Evolutionary conservation across 2,113 vertebrate species (phyloP).

Genomic region (Desmodus rotundus): DNA sequence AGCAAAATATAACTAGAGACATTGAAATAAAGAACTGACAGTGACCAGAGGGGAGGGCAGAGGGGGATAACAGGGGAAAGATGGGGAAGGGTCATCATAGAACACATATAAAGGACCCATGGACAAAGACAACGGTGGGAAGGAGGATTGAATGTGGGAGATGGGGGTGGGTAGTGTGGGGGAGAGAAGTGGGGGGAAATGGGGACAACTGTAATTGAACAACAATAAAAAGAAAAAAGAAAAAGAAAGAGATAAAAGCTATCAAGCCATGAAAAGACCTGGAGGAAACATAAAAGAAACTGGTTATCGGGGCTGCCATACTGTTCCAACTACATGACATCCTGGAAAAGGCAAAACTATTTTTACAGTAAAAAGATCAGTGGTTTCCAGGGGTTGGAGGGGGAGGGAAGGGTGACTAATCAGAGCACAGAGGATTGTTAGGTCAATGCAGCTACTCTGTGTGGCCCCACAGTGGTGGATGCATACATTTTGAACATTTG

Average conservation of each 20-base stretch:
- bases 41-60: too few species aligned
- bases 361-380: not conserved
- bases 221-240: too few species aligned
- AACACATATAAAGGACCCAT: too few species aligned
- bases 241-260: not conserved
- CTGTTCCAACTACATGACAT: not conserved
- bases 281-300: not conserved
- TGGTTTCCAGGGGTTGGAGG: not conserved
- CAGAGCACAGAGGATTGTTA: not conserved
- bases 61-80: too few species aligned
- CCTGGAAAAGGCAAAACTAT: conserved; percentile 25
- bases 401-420: not conserved
- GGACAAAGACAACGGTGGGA: too few species aligned
- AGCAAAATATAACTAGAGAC: too few species aligned
- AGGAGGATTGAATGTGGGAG: too few species aligned
- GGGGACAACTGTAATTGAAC: too few species aligned
- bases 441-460: not conserved
- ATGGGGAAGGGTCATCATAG: too few species aligned
- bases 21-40: too few species aligned
- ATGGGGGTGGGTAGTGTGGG: too few species aligned
- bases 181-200: too few species aligned
- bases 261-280: not conserved
- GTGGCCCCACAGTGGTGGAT: not conserved
- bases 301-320: not conserved
- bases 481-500: not conserved